Percentiles rank a stretch among this genome's conserved stretches.
Conservation (phyloP, 2,797 vertebrate species). For the Anas capensis region DNA sequence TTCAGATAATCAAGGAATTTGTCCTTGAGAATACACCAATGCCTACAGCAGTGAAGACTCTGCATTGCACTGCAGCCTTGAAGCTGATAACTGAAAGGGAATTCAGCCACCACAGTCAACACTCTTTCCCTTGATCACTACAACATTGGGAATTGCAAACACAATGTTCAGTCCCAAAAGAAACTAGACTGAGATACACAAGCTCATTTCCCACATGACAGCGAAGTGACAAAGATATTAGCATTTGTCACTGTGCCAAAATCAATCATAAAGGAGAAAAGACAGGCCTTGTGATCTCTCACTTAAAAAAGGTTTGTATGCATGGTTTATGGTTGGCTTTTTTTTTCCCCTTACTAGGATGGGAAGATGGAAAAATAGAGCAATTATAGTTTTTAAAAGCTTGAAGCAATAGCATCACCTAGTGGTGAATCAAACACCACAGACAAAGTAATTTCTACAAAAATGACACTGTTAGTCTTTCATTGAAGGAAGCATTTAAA, state of each 20-base stretch:
- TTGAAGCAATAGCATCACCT: constrained; percentile 34
- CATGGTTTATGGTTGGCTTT: neutral
- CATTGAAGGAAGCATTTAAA: neutral
- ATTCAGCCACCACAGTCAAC: neutral
- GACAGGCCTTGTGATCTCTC: neutral
- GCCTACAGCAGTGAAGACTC: neutral
- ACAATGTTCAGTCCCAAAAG: neutral
- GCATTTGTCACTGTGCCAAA: neutral
- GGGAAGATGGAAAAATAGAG: neutral
- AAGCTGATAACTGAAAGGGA: neutral
- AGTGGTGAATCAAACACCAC: constrained; percentile 8
- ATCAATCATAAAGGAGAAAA: neutral
- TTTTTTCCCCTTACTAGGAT: too few relatives aligned
- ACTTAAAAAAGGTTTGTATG: neutral
- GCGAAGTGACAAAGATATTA: neutral
- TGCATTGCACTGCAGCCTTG: neutral
- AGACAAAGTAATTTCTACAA: neutral
- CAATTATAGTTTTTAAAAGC: neutral
- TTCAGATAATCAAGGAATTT: constrained; percentile 1
- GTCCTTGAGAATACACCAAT: neutral
- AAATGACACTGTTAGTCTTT: neutral
- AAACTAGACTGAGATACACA: neutral
- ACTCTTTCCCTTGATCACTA: neutral
- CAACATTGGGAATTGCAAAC: neutral
- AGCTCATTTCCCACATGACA: neutral